Percentiles rank a stretch among this genome's conserved stretches.
These are phyloP conservation scores for Clunio marinus DNA, from an alignment of 2,888 invertebrate species.

Conservation along the genomic window DNA sequence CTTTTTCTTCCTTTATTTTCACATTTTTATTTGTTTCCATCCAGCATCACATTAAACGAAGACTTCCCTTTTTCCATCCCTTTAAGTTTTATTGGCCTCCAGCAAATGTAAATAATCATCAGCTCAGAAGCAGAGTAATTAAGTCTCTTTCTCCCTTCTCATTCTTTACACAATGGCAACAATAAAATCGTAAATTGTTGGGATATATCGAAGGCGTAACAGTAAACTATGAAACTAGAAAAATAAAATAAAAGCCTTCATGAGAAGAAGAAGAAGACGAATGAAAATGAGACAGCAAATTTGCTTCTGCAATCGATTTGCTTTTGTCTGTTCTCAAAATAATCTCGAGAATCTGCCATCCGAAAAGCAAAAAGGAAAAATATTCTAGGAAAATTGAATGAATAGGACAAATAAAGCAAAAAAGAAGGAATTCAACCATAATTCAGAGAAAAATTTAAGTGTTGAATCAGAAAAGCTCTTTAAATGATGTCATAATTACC, in stretches of 20 bases:
- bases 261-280: not conserved
- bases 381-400: no score
- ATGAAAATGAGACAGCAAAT: not conserved
- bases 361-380: no score
- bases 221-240: not conserved
- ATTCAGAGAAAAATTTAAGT: not conserved
- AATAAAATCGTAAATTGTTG: not conserved
- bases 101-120: not conserved
- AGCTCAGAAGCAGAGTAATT: not conserved
- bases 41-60: no score
- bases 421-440: no score
- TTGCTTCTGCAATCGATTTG: not conserved
- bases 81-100: not conserved
- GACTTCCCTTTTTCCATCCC: not conserved
- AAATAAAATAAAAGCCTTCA: not conserved
- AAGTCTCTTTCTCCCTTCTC: not conserved
- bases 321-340: no score
- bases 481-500: not conserved
- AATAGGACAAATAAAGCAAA: no score
- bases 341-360: no score
- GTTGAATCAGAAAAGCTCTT: not conserved
- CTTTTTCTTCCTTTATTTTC: no score
- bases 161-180: not conserved
- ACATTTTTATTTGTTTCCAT: no score
- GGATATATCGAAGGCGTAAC: not conserved